Conservation (phyloP, 2,797 vertebrate genomes). For the Gadopsis marmoratus region DNA sequence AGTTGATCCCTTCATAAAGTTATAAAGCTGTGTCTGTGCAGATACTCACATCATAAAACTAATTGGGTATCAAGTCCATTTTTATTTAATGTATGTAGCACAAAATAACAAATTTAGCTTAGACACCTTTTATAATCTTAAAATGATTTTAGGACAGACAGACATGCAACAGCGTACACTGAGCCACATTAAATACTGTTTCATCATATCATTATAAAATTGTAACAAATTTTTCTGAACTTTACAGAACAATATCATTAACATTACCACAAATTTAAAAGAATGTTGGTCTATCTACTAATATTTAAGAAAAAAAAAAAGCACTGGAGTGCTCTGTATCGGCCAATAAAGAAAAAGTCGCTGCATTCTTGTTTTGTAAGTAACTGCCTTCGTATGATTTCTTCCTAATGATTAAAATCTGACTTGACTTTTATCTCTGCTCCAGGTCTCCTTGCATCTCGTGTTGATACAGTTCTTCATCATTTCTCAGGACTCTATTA, state of each 20-base stretch:
- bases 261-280: not conserved
- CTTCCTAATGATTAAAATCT: constrained; percentile 23
- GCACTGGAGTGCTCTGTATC: no score
- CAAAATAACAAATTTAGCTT: not conserved
- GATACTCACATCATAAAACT: not conserved
- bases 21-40: not conserved
- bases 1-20: not conserved
- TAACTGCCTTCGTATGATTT: constrained; percentile 12
- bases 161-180: not conserved
- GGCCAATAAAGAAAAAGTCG: constrained; percentile 1
- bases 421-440: constrained; percentile 35
- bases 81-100: not conserved
- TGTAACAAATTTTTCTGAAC: not conserved
- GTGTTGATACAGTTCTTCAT: constrained; percentile 28
- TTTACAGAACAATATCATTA: not conserved
- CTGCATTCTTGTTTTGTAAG: not conserved
- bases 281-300: not conserved
- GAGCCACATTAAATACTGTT: not conserved
- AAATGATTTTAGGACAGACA: no score
- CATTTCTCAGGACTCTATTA: constrained; percentile 58
- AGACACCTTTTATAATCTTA: not conserved
- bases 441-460: constrained; percentile 29
- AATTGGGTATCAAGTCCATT: not conserved
- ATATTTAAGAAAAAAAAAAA: not conserved
- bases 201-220: not conserved